These are phyloP conservation scores for Dryocosmus kuriphilus DNA, from an alignment of 2,888 invertebrate genomes.

Conservation along the genomic window DNA sequence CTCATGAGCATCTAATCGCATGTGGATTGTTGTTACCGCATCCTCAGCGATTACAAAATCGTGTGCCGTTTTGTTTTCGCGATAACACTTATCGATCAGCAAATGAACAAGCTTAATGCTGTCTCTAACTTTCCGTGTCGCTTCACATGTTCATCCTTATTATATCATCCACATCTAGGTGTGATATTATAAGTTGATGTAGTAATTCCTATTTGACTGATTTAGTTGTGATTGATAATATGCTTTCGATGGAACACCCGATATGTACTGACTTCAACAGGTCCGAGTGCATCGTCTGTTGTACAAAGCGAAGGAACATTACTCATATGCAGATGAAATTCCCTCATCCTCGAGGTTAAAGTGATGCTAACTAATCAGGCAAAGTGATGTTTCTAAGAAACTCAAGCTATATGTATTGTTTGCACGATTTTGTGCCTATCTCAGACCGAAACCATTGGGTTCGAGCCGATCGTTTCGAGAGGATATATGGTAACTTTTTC, in stretches of 20 bases:
- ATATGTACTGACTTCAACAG: neutral
- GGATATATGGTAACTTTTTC: constrained; percentile 15
- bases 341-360: constrained; percentile 23
- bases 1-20: neutral
- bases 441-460: constrained; percentile 8
- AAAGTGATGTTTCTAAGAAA: constrained; percentile 27
- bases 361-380: constrained; percentile 15
- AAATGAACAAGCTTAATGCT: neutral
- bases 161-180: neutral
- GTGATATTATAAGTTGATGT: neutral
- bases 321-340: constrained; percentile 27
- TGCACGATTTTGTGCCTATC: constrained; percentile 13
- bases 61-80: neutral
- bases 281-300: constrained; percentile 4
- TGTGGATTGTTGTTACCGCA: neutral
- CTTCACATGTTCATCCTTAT: neutral
- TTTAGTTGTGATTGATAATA: constrained; percentile 2
- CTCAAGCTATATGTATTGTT: constrained; percentile 28
- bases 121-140: neutral
- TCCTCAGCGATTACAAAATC: neutral
- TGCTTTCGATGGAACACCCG: neutral
- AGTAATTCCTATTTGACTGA: neutral
- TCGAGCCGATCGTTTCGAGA: neutral
- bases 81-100: neutral
- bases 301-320: constrained; percentile 22